Base-by-base conservation (phyloP, 2,113 vertebrate species). In the Columba livia region DNA sequence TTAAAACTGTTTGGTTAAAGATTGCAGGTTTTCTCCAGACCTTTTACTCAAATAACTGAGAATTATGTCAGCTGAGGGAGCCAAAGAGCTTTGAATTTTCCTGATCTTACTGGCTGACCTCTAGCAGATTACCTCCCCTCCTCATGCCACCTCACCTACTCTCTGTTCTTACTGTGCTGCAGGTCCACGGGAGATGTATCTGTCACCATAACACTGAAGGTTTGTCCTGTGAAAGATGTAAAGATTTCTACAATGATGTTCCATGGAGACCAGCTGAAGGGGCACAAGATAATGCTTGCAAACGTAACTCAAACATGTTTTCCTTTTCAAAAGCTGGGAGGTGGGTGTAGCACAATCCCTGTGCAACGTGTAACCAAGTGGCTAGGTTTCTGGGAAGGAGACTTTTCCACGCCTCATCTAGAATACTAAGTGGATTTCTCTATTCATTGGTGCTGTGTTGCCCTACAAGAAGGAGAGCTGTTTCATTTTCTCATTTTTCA, bases 141-240 rank as follows among this genome's bases (percentile, higher is more conserved):
- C 20, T 11, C 29, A 47, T 19, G 18, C 34, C 25, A 5, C 17
- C 51, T 57, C 10, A 32, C 9, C 25, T 82, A 15, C 25, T 53
- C 62, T 47, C 51, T 60, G 8, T 87, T 85, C 54, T 88, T 36
- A 40, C 19, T 8, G 6, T 6, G 0, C 51, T 93, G 18, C 97
- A 99, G 99, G 98, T 99, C 64, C 98, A 99, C 0, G 98, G 98
- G 25, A 97, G 58, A 32, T 99, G 99, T 88, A 66, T 99, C 71
- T 99, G 99, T 93, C 97, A 98, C 57, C 99, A 99, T 95, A 98
- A 99, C 66, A 99, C 99, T 1, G 98, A 97, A 9, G 99, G 99
- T 40, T 92, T 95, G 1, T 98, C 99, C 96, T 99, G 99, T 87
- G 98, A 99, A 94, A 96, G 97, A 60, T 99, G 99, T 94, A 97